Base-by-base conservation (phyloP, 2,888 invertebrate species). In the Trisateles emortualis region DNA sequence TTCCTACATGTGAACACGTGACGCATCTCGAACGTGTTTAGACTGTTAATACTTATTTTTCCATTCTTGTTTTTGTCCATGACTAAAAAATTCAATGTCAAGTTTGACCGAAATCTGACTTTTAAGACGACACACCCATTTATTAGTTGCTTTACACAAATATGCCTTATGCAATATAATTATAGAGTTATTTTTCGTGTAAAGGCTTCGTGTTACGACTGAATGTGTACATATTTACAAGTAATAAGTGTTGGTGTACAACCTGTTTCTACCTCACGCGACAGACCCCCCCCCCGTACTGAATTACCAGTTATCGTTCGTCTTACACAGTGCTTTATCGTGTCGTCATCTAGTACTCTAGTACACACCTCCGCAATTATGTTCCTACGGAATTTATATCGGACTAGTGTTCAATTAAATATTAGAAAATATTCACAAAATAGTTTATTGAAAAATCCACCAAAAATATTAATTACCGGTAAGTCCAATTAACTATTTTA, bases 391-490 rank as follows among this genome's bases (percentile, higher is more conserved):
- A 86, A 82, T 72, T 65, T 87, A 43, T 81, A 58, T 59, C 76
- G 79, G 61, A 76, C 73, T 70, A 66, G 81, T 44, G 62, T 77
- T 50, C 76, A 74, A 52, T 60, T 75, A 36, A 84, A 77, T 67
- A 53, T 84, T 11, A 84, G 88, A 72, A 79, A 73, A 51, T 89
- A 86, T 71, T 79, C 85, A 53, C 79, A 76, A 29, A 77, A 74
- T 47, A 76, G 65, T 35, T 57, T 70, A 33, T 72, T 68, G 38
- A 78, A 78, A 60, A 87, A 78, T 44, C 80, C 90, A 4, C 94
- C 94, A 19, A 92, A 93, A 79, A 94, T 94, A 72, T 84, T 94
- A 39, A 94, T 94, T 35, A 94, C 94, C 36, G 94, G 94, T 94
- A 77, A 92, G 88, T 86, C 52, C 1, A 30, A 43, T 30, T 41